These are phyloP conservation scores for Spea hammondii DNA, from an alignment of 2,797 vertebrate species.

Conservation along the genomic window DNA sequence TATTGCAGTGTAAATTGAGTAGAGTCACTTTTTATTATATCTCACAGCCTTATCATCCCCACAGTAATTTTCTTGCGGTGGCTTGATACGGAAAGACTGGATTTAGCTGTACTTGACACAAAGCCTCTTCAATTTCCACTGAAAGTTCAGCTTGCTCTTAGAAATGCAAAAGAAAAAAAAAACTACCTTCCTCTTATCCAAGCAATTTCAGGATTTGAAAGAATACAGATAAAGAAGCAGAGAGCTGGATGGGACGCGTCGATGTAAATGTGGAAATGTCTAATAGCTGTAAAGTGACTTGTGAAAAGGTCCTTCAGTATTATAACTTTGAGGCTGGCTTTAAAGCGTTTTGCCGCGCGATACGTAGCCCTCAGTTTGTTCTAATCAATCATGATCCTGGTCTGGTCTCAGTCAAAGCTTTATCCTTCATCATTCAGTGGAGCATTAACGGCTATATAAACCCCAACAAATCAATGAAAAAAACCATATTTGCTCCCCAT, in stretches of 20 bases:
- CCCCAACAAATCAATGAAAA: no score
- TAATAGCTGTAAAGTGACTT: conserved; percentile 64
- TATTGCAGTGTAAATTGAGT: conserved; percentile 99
- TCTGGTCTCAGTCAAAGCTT: conserved; percentile 62
- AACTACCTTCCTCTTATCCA: conserved; percentile 72
- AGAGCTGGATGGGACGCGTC: conserved; percentile 77
- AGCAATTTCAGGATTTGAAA: conserved; percentile 97
- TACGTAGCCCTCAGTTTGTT: conserved; percentile 59
- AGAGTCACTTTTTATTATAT: conserved; percentile 98
- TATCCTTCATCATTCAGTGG: conserved; percentile 59
- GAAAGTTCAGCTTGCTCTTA: conserved; percentile 88
- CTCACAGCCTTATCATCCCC: conserved; percentile 97
- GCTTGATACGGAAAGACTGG: conserved; percentile 98
- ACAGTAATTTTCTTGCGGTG: conserved; percentile 98
- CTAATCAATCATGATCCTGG: conserved; percentile 69
- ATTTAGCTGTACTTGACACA: conserved; percentile 99
- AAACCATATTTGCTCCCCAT: no score
- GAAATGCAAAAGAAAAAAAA: conserved; percentile 70
- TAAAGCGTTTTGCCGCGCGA: conserved; percentile 61
- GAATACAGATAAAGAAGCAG: conserved; percentile 92
- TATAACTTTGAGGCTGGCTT: conserved; percentile 61
- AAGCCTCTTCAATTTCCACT: conserved; percentile 99
- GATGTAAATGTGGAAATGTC: conserved; percentile 76
- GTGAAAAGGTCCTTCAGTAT: conserved; percentile 61
- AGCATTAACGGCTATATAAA: no score